phyloP scores from a whole-genome alignment of 2,797 vertebrate genomes.

The Pygocentrus nattereri region DNA sequence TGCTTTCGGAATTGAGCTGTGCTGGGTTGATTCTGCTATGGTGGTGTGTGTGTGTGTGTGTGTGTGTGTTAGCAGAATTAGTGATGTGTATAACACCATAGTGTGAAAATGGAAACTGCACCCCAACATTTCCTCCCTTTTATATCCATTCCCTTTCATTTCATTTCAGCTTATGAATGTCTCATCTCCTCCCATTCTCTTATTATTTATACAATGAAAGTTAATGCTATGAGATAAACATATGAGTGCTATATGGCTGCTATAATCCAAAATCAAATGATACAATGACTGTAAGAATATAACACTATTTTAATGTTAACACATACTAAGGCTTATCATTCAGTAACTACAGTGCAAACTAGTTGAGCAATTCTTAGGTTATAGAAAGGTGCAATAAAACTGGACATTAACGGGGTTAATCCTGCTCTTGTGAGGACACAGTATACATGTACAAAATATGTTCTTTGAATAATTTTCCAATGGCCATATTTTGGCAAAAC shows the following conservation, averaged over 20 bases:
- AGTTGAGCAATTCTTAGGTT: too few relatives aligned
- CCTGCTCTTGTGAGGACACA: too few relatives aligned
- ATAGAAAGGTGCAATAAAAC: too few relatives aligned
- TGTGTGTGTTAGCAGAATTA: not conserved
- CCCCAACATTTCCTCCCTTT: not conserved
- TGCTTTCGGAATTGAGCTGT: conserved; percentile 16
- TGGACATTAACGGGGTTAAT: too few relatives aligned
- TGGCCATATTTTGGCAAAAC: too few relatives aligned
- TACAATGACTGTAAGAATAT: not conserved
- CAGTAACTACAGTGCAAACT: too few relatives aligned
- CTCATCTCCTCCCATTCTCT: conserved; percentile 2
- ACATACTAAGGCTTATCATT: too few relatives aligned
- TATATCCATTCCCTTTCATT: conserved; percentile 12
- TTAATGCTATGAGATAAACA: not conserved
- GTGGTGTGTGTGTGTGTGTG: too few relatives aligned
- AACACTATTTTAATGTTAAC: not conserved
- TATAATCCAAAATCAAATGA: too few relatives aligned
- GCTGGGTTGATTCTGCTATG: not conserved
- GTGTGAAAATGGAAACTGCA: conserved; percentile 27
- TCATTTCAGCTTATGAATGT: conserved; percentile 19
- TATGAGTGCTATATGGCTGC: not conserved
- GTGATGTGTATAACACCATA: conserved; percentile 4
- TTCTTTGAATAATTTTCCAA: too few relatives aligned
- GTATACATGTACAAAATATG: too few relatives aligned
- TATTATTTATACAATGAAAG: conserved; percentile 6